These are phyloP conservation scores for Myiagra hebetior DNA, from an alignment of 2,113 vertebrate genomes.

Conservation along the genomic window DNA sequence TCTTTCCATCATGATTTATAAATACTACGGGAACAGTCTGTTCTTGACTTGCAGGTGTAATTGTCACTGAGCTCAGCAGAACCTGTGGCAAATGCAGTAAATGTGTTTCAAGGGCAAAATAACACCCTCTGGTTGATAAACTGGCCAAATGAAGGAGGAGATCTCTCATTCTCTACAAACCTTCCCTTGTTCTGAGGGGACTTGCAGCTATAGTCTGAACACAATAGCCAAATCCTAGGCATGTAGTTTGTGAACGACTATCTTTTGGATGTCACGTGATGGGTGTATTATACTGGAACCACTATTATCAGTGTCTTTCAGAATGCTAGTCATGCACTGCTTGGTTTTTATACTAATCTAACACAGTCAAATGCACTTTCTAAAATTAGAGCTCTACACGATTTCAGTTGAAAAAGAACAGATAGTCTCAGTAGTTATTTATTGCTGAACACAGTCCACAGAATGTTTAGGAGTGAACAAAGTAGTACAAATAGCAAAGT, in stretches of 20 bases:
- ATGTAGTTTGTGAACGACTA: neutral
- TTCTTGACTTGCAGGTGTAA: neutral
- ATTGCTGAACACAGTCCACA: neutral
- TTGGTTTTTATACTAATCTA: neutral
- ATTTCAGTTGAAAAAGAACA: neutral
- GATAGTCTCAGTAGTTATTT: neutral
- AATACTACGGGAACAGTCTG: neutral
- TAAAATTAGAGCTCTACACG: neutral
- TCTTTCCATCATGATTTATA: neutral
- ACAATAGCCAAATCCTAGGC: neutral
- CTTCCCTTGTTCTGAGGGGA: neutral
- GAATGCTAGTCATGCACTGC: neutral
- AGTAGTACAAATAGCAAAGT: neutral
- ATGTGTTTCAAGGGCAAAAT: neutral
- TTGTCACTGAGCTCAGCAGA: neutral
- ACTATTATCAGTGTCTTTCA: neutral
- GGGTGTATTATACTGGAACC: neutral
- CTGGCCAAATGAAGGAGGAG: neutral
- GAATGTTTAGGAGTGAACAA: neutral
- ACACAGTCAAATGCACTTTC: neutral
- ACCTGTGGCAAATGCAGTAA: neutral
- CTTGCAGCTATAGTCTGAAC: neutral
- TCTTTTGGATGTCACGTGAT: neutral
- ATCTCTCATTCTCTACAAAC: neutral
- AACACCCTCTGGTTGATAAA: neutral